These are phyloP conservation scores for Myzus persicae DNA, from an alignment of 1,140 invertebrate species.

Conservation along the genomic window DNA sequence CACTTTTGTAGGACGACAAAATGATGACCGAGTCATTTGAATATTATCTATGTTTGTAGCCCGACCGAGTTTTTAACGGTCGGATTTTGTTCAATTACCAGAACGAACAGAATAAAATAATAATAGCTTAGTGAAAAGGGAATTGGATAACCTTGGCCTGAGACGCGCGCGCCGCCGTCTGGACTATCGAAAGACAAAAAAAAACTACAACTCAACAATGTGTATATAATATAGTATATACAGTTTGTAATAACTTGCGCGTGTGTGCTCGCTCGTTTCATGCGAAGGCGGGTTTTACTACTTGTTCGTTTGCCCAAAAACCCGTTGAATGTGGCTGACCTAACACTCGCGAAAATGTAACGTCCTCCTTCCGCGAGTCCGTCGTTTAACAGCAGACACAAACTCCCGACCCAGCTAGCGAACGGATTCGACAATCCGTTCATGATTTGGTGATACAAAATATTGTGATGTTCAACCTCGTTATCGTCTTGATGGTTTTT, in stretches of 20 bases:
- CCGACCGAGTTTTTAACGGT: conserved; percentile 33
- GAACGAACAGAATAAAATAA: conserved; percentile 50
- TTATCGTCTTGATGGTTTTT: background rate
- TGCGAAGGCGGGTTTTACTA: conserved; percentile 36
- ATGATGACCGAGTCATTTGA: background rate
- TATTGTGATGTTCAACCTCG: background rate
- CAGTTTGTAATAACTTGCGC: background rate
- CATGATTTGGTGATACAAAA: background rate
- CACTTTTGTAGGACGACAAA: background rate
- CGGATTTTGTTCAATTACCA: conserved; percentile 46
- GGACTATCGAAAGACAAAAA: conserved; percentile 28
- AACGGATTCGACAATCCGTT: too few species aligned
- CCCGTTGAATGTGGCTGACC: conserved; percentile 19
- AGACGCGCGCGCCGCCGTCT: background rate
- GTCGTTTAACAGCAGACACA: background rate
- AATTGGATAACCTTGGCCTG: conserved; percentile 53
- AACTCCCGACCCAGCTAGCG: background rate
- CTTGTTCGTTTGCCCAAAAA: conserved; percentile 11
- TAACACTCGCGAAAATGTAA: background rate
- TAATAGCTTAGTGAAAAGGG: conserved; percentile 49
- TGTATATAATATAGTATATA: background rate
- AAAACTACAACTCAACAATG: conserved; percentile 30
- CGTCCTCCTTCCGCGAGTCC: background rate
- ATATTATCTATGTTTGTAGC: background rate
- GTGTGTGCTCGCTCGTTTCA: background rate